A percentile compares a stretch with the other conserved stretches of the same genome.
Evolutionary conservation across 2,888 invertebrate species (phyloP).

Genomic region (Drosophila prolongata): DNA sequence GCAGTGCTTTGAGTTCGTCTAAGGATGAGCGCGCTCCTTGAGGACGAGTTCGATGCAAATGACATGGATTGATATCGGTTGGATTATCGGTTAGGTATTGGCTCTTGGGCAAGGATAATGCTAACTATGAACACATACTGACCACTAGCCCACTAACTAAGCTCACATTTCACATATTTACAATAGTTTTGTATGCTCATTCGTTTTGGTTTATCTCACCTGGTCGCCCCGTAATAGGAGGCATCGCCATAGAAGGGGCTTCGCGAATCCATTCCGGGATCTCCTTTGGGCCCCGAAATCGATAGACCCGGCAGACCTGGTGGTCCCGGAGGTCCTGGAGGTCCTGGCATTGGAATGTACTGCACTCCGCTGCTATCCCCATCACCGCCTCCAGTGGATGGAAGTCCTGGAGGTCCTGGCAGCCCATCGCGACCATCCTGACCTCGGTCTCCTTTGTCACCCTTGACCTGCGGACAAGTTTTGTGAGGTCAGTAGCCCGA

Average conservation of each 20-base stretch:
- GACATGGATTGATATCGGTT: conserved; percentile 50
- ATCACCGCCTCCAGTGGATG: conserved; percentile 84
- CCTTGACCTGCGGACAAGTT: conserved; percentile 79
- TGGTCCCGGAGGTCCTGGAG: conserved; percentile 90
- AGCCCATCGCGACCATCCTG: conserved; percentile 87
- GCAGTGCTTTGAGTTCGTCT: conserved; percentile 92
- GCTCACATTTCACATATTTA: conserved; percentile 38
- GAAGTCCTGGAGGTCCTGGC: conserved; percentile 88
- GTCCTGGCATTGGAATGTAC: conserved; percentile 90
- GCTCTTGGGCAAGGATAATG: conserved; percentile 16
- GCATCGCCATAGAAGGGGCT: conserved; percentile 87
- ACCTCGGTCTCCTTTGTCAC: conserved; percentile 90
- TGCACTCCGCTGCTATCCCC: conserved; percentile 84
- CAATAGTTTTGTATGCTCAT: conserved; percentile 15
- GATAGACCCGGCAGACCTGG: conserved; percentile 90
- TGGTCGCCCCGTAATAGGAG: conserved; percentile 85
- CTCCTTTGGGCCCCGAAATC: conserved; percentile 91
- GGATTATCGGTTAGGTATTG: conserved; percentile 33
- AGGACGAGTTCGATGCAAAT: conserved; percentile 61
- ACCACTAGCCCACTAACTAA: conserved; percentile 23
- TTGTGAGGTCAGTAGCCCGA: conserved; percentile 3
- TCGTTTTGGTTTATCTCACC: conserved; percentile 83
- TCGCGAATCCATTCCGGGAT: conserved; percentile 88
- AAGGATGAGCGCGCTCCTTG: conserved; percentile 89
- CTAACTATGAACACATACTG: conserved; percentile 34